Evolutionary conservation across 1,140 invertebrate genomes (phyloP).

Genomic region (Idris sp.): DNA sequence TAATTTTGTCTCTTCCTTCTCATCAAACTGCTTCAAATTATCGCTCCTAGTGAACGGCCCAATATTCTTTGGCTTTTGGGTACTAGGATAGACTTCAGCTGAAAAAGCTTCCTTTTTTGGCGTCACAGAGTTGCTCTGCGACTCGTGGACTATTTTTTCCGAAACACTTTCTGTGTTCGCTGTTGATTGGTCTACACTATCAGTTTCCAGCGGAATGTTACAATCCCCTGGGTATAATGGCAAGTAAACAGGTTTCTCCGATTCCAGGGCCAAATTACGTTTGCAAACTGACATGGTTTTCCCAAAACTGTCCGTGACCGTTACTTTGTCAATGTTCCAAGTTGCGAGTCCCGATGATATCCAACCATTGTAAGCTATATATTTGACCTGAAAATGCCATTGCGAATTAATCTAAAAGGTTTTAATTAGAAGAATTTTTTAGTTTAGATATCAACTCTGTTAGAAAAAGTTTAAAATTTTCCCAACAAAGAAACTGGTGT

Average conservation of each 20-base stretch:
- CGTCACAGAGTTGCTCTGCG: slow-evolving; percentile 54
- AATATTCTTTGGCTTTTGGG: slow-evolving; percentile 53
- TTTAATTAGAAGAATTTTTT: too few relatives aligned
- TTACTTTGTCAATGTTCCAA: slow-evolving; percentile 90
- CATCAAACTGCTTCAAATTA: slow-evolving; percentile 61
- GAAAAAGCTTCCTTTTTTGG: slow-evolving; percentile 51
- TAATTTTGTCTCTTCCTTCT: slow-evolving; percentile 34
- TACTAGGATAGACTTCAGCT: slow-evolving; percentile 31
- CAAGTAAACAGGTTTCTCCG: slow-evolving; percentile 84
- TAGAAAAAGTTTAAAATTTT: too few relatives aligned
- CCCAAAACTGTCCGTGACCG: slow-evolving; percentile 90
- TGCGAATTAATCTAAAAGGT: too few relatives aligned
- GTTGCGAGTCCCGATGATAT: slow-evolving; percentile 88
- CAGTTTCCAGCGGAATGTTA: slow-evolving; percentile 76
- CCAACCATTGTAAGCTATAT: slow-evolving; percentile 94
- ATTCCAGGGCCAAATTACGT: slow-evolving; percentile 85
- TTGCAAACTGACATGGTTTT: slow-evolving; percentile 89
- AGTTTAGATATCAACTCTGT: too few relatives aligned
- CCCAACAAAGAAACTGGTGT: too few relatives aligned
- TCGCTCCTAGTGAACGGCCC: slow-evolving; percentile 74
- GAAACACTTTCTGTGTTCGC: slow-evolving; percentile 22
- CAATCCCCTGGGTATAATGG: slow-evolving; percentile 88
- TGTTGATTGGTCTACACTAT: slow-evolving; percentile 56
- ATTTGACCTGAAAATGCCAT: slow-evolving; percentile 79
- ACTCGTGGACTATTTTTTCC: slow-evolving; percentile 52